These are phyloP conservation scores for Sarcophaga bullata DNA, from an alignment of 1,140 invertebrate species.

Conservation along the genomic window DNA sequence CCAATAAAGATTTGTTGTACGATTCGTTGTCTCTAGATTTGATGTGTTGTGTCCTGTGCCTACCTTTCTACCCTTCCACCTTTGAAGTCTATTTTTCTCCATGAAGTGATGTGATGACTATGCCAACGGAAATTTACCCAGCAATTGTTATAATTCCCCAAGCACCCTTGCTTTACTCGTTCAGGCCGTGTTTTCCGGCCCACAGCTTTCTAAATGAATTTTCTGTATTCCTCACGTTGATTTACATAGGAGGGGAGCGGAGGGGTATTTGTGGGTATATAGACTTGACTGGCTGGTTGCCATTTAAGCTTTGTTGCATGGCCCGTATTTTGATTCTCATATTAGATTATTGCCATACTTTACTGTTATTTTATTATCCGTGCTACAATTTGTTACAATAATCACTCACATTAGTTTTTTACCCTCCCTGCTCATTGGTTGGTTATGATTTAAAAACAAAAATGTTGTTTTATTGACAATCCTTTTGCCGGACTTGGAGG, in stretches of 20 bases:
- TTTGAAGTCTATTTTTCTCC: not conserved
- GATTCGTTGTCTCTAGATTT: not conserved
- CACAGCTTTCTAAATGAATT: not conserved
- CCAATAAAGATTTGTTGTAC: not conserved
- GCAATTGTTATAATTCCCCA: conserved; percentile 38
- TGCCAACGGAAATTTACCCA: conserved; percentile 38
- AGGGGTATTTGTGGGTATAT: too few species aligned
- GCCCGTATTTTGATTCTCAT: not conserved
- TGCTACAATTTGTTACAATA: conserved; percentile 7
- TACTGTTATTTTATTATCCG: not conserved
- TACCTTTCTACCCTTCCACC: not conserved
- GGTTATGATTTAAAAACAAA: not conserved
- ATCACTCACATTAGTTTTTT: not conserved
- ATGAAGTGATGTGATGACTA: conserved; percentile 14
- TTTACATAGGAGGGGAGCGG: not conserved
- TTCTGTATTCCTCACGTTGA: not conserved
- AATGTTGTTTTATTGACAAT: not conserved
- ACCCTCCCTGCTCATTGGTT: not conserved
- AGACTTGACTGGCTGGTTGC: not conserved
- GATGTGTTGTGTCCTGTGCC: not conserved
- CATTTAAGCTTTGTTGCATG: not conserved
- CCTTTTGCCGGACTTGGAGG: not conserved
- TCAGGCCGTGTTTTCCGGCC: not conserved
- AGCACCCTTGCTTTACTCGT: not conserved
- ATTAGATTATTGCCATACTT: too few species aligned